A percentile compares a stretch with the other conserved stretches of the same genome.
phyloP scores from a whole-genome alignment of 2,888 invertebrate genomes.

The Metallyticus violacea region DNA sequence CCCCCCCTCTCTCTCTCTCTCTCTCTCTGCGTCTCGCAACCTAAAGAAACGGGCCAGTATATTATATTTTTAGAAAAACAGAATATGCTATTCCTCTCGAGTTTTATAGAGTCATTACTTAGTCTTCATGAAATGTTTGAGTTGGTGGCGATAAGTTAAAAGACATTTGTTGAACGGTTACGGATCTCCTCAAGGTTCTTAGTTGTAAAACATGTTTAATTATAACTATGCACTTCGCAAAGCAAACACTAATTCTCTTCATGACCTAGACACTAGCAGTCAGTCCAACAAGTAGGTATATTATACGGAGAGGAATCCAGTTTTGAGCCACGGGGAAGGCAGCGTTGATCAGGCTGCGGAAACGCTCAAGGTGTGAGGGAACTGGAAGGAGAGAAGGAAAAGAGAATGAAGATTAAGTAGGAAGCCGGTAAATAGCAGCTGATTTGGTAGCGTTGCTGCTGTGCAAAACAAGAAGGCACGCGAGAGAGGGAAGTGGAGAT shows the following conservation, averaged over 20 bases:
- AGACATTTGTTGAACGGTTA: too few species aligned
- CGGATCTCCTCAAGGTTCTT: too few species aligned
- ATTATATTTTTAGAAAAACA: too few species aligned
- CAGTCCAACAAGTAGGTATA: neutral
- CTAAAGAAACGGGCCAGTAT: too few species aligned
- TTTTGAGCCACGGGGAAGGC: neutral
- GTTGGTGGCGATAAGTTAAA: too few species aligned
- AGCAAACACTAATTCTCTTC: neutral
- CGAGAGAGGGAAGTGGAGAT: slow-evolving; percentile 1
- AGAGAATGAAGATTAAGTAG: slow-evolving; percentile 23
- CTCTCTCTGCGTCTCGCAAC: too few species aligned
- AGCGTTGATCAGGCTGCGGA: neutral
- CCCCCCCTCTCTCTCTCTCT: too few species aligned
- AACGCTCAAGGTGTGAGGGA: neutral
- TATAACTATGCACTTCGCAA: neutral
- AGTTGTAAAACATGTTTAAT: neutral
- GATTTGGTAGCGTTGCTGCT: slow-evolving; percentile 6
- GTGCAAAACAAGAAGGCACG: neutral
- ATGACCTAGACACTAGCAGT: neutral
- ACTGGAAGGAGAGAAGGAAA: slow-evolving; percentile 7
- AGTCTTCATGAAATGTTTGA: too few species aligned
- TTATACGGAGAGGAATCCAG: too few species aligned
- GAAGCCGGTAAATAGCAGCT: slow-evolving; percentile 19
- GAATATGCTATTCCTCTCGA: too few species aligned
- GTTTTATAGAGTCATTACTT: too few species aligned